phyloP scores from a whole-genome alignment of 2,888 invertebrate genomes.

The Caenorhabditis sp. region DNA sequence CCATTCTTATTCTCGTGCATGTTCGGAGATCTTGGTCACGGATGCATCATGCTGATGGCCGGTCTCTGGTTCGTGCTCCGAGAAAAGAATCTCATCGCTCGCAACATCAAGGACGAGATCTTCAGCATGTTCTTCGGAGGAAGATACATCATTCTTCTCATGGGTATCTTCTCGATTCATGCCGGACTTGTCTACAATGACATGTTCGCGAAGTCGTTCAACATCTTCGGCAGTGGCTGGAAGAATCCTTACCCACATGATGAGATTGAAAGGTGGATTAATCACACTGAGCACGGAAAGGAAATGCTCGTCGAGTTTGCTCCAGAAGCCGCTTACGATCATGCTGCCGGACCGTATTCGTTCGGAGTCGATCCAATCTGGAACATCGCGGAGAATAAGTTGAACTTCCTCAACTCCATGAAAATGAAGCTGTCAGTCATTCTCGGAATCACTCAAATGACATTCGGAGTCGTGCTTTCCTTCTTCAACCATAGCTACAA shows the following conservation, averaged over 20 bases:
- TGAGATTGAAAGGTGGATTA: conserved; percentile 34
- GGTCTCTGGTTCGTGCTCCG: conserved; percentile 92
- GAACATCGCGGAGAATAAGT: conserved; percentile 82
- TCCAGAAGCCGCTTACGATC: conserved; percentile 73
- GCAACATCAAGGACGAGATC: conserved; percentile 80
- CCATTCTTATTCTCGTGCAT: conserved; percentile 98
- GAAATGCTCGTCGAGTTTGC: conserved; percentile 72
- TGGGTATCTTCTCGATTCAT: conserved; percentile 83
- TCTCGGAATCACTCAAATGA: conserved; percentile 81
- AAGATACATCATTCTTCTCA: conserved; percentile 83
- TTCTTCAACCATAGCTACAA: conserved; percentile 84
- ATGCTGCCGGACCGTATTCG: conserved; percentile 83
- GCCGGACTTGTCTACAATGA: conserved; percentile 83
- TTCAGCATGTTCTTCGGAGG: conserved; percentile 83
- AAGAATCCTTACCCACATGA: conserved; percentile 74
- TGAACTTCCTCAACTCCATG: conserved; percentile 83
- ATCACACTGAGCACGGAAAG: conserved; percentile 56
- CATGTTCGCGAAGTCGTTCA: conserved; percentile 84
- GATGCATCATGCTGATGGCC: conserved; percentile 89
- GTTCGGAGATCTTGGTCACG: conserved; percentile 98
- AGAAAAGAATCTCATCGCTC: conserved; percentile 88
- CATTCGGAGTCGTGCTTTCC: conserved; percentile 82
- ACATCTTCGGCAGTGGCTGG: conserved; percentile 85
- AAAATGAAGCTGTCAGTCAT: conserved; percentile 83
- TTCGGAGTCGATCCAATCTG: conserved; percentile 85